phyloP scores from a whole-genome alignment of 2,888 invertebrate genomes.

The Drosophila diplacantha region DNA sequence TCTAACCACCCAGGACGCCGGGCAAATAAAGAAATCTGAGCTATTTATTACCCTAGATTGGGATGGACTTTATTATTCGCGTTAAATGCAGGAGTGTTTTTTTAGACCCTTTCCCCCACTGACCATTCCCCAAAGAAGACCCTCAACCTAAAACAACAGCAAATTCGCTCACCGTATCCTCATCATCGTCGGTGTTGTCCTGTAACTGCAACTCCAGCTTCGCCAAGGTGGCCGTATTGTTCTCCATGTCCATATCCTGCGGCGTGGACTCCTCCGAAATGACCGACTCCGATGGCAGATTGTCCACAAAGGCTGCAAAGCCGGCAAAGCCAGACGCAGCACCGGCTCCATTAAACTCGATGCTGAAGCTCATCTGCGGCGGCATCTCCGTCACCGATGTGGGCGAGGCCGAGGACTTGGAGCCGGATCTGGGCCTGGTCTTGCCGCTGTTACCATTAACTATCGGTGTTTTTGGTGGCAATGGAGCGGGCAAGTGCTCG shows the following conservation, averaged over 20 bases:
- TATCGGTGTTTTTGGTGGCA: slow-evolving; percentile 6
- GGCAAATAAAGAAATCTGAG: slow-evolving; percentile 31
- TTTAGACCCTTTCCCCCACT: not conserved
- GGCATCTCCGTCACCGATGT: slow-evolving; percentile 9
- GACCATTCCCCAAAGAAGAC: not conserved
- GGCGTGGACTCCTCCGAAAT: slow-evolving; percentile 77
- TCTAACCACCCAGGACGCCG: slow-evolving; percentile 7
- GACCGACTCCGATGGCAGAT: slow-evolving; percentile 74
- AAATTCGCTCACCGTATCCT: slow-evolving; percentile 67
- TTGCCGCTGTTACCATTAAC: slow-evolving; percentile 3
- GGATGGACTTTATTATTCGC: not conserved
- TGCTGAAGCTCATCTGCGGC: not conserved
- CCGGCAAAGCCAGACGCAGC: slow-evolving; percentile 48
- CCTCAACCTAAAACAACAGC: not conserved
- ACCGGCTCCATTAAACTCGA: slow-evolving; percentile 6
- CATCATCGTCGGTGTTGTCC: slow-evolving; percentile 67
- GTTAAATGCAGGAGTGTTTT: not conserved
- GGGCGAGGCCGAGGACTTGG: slow-evolving; percentile 12
- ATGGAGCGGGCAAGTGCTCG: slow-evolving; percentile 46
- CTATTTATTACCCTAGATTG: slow-evolving; percentile 28
- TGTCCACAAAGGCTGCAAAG: slow-evolving; percentile 68
- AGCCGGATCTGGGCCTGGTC: slow-evolving; percentile 7
- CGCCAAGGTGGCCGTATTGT: slow-evolving; percentile 42
- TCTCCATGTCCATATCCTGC: slow-evolving; percentile 56
- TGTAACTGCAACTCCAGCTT: slow-evolving; percentile 46